Base-by-base conservation (phyloP, 64 coral and sea anemone species). In the Montipora sp. region DNA sequence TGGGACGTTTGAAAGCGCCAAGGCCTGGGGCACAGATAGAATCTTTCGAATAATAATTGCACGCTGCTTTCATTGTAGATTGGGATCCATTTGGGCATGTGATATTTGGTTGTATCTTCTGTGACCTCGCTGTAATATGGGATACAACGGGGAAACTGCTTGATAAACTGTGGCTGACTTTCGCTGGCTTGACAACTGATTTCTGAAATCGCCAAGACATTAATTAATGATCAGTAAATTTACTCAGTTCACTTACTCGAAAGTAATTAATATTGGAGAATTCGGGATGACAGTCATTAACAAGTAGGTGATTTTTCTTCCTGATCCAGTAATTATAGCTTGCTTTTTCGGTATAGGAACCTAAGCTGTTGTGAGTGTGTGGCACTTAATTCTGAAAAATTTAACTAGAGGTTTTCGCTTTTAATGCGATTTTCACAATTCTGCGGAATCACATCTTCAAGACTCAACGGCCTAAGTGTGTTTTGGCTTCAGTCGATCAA, bases 1-100 rank as follows among this genome's bases (percentile, higher is more conserved):
- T 90, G 61, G 6, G 75, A 72, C 48, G 74, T 77, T 75, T 93
- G 22, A 51, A 93, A 96, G 7, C 95, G 91, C 95, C 95, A 96
- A 9, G 95, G 80, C 43, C 77, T 51, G 2, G 95, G 95, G 75
- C 95, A 96, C 14, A 79, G 45, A 21, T 93, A 81, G 4, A 48
- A 46, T 19, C 63, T 60, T 63, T 93, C 59, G 45, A 93, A 93
- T 4, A 65, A 77, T 10, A 36, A 77, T 80, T 80, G 10, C 18
- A 93, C 79, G 1, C 18, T 50, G 2, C 44, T 71, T 49, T 51
- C 24, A 61, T 93, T 88, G 45, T 48, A 0, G n/a, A 93, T 48
- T 79, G 91, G 91, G 49, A 67, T n/a, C 95, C 95, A 96, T 75
- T 73, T 83, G 4, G 80, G 87, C 16, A 43, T 65, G 22, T 93